Evolutionary conservation across 2,888 invertebrate species (phyloP), one percentile per base, ranked within the genome.

Genomic region (Ennomos erosarius): DNA sequence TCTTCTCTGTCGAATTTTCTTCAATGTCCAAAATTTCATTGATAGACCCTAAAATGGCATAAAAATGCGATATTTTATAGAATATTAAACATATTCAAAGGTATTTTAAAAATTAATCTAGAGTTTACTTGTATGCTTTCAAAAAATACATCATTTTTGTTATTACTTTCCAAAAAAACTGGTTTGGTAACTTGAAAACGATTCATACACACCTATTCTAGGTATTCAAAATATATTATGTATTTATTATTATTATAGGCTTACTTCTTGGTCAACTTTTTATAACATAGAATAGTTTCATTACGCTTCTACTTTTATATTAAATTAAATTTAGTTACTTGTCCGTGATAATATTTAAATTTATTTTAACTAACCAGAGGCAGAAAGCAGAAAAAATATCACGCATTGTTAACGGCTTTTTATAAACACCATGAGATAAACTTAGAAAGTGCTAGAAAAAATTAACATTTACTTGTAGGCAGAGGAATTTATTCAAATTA

Each of bases 401-500:
- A 59, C 59, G 61, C 62, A 68, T 70, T 71, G 73, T 73, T 73
- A 75, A 74, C 75, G 71, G 65, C 43, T 67, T 70, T 69, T 66
- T 51, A 63, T 55, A 43, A 51, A 63, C 65, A 57, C 64, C 67
- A 62, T 59, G 64, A 68, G 64, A 69, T 70, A 64, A 68, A 42
- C 34, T 49, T 68, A 69, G 69, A 69, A 69, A 71, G 68, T 65
- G 54, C 45, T 59, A 55, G 51, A 48, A 66, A 68, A 70, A 65
- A 70, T 40, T 68, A 69, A 73, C 62, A 69, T 74, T 51, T 76
- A 76, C 75, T 76, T 76, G 78, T 64, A 6, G 55, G 61, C 45
- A 55, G 33, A 67, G 76, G 87, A 88, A 88, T 84, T 78, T 86
- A 89, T 90, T 82, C 67, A 83, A 87, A 88, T 87, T 74, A 85